Evolutionary conservation across 2,797 vertebrate species (phyloP), one percentile per base, ranked within the genome.

Genomic region (Epinephelus malabaricus): DNA sequence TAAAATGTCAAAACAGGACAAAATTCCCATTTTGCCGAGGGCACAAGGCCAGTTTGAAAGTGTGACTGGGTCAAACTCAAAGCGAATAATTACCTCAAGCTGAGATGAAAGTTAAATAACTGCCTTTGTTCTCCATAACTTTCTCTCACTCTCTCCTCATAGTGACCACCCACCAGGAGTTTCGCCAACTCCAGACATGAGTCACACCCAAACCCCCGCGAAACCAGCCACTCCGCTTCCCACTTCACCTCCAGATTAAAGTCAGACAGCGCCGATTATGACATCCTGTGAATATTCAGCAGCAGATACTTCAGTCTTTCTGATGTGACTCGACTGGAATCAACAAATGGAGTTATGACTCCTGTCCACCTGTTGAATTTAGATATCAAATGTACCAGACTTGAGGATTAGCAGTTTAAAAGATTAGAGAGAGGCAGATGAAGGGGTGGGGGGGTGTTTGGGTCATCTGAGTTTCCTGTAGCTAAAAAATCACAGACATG

Each of bases 111-210:
- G 88, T 84, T 77, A 80, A 87, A 89, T 81, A 64, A 76, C 55
- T 9, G 69, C 77, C 89, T 91, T 89, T 92, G 91, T 92, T 93
- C 91, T 91, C 51, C 1, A 7, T 43, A 71, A 86, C 84, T 91
- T 85, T 91, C 84, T 81, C 76, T 72, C 79, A 55, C 78, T 64
- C 69, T 50, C 77, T 76, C 75, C 69, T 78, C 80, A 60, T 76
- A 65, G 64, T 88, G 91, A 81, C 91, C 92, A 93, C 93, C 91
- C 93, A 94, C 83, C 63, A 78, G 89, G 91, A 91, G 86, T 89
- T 93, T 87, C 92, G 47, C 72, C 45, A 19, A 77, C 60, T 87
- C 73, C 81, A 91, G 90, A 92, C 91, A 79, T 81, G 81, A 89
- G 78, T 89, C 88, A 85, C 86, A 78, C 85, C 88, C 86, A 60